phyloP scores from a whole-genome alignment of 2,113 vertebrate genomes.

The Saguinus midas region DNA sequence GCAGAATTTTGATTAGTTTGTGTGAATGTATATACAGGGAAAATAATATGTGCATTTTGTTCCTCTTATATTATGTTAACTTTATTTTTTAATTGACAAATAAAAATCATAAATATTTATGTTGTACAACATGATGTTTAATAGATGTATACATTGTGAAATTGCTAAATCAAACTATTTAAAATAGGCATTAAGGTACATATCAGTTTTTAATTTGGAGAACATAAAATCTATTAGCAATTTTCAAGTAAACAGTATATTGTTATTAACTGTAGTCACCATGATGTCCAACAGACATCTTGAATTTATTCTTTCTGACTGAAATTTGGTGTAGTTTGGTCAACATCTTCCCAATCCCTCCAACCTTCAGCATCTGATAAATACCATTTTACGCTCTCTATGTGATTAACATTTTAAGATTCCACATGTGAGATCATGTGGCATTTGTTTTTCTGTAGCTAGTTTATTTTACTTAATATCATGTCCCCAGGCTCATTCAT shows the following conservation, averaged over 20 bases:
- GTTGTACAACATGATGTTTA: not conserved
- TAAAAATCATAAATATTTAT: not conserved
- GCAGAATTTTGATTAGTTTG: not conserved
- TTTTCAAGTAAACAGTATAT: not conserved
- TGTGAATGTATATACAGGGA: not conserved
- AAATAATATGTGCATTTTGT: not conserved
- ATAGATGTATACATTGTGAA: not conserved
- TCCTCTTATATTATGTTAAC: not conserved
- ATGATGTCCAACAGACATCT: not conserved
- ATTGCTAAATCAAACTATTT: not conserved
- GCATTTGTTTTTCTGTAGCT: not conserved
- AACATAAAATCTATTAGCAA: not conserved
- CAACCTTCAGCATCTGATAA: not conserved
- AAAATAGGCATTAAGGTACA: not conserved
- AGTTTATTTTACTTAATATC: not conserved
- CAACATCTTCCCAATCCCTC: not conserved
- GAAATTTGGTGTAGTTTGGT: not conserved
- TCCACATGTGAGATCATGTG: not conserved
- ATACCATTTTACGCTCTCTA: not conserved
- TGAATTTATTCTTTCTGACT: not conserved
- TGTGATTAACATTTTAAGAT: not conserved
- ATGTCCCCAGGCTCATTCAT: not conserved
- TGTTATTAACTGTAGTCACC: not conserved
- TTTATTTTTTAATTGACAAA: not conserved
- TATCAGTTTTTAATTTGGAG: not conserved